phyloP scores from a whole-genome alignment of 2,888 invertebrate genomes.

The Folsomia candida region DNA sequence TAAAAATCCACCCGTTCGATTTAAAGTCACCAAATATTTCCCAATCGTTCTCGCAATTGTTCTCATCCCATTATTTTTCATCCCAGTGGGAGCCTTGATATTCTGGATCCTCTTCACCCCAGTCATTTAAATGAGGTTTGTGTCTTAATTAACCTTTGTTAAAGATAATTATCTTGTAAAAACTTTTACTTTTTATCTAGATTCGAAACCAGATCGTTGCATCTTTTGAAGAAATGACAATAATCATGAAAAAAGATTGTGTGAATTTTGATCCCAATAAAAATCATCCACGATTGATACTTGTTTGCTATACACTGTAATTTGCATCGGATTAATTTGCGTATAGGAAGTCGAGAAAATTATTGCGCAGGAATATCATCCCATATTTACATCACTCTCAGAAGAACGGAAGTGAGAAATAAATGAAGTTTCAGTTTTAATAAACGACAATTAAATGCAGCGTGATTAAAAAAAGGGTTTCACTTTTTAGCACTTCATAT shows the following conservation, averaged over 20 bases:
- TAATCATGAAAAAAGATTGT: background rate
- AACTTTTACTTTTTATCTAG: background rate
- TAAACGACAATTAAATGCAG: no score
- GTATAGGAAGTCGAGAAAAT: no score
- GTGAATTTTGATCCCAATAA: background rate
- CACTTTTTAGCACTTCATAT: no score
- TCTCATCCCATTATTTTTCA: constrained; percentile 20
- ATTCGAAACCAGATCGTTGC: background rate
- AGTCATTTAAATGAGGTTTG: constrained; percentile 15
- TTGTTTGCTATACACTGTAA: no score
- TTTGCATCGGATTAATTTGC: no score
- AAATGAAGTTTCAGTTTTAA: no score
- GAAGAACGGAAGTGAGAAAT: no score
- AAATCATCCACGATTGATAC: no score
- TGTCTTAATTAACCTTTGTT: background rate
- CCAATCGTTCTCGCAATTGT: constrained; percentile 24
- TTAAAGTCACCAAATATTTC: constrained; percentile 27
- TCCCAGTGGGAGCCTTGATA: constrained; percentile 21
- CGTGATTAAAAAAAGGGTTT: no score
- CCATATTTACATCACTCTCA: no score
- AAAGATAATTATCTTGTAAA: background rate
- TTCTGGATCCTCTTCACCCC: constrained; percentile 33
- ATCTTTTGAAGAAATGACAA: background rate
- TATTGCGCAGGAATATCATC: no score
- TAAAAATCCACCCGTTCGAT: constrained; percentile 23